Base-by-base conservation (phyloP, 2,113 vertebrate species). In the Apteryx mantelli region DNA sequence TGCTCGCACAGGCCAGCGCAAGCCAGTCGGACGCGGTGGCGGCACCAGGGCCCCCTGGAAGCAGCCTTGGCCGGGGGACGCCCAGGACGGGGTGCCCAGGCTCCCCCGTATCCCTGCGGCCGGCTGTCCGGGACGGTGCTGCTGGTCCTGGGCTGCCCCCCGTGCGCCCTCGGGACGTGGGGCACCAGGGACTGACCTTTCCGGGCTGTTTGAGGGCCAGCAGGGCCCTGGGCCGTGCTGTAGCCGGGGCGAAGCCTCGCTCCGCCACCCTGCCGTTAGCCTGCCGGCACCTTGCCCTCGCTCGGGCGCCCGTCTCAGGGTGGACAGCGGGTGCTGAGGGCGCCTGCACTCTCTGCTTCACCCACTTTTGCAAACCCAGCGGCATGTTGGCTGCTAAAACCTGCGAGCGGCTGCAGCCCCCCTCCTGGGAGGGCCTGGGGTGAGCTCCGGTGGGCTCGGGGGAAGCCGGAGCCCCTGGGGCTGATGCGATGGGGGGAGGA, bases 1-100 rank as follows among this genome's bases (percentile, higher is more conserved):
- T 13, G 63, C 11, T 46, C 2, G 22, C 3, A 1, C 52, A 9
- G 50, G 4, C 7, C 5, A 2, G 2, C 25, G 21, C n/a, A 58
- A 13, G 50, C 53, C 40, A 9, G 82, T 82, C 70, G 1, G 91
- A 14, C 50, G 7, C 50, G 13, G 58, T 0, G 1, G 1, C 36
- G 12, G 9, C 48, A 14, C 64, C 76, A 55, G 48, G 36, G 69
- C 10, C 21, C 53, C 34, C 56, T 7, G 9, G 7, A n/a, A 75
- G 56, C 46, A 19, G 46, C 46, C 7, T 48, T 9, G 46, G 46
- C 46, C 7, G 18, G 26, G 56, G 30, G 56, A 32, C 56, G 34
- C n/a, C 36, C 42, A 24, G 46, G 18, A 30, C 0, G 3, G 22
- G 13, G 28, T 55, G 16, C 5, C 25, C 38, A 5, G 32, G 38